These are phyloP conservation scores for Chrysopa pallens DNA, from an alignment of 1,140 invertebrate genomes.

Conservation along the genomic window DNA sequence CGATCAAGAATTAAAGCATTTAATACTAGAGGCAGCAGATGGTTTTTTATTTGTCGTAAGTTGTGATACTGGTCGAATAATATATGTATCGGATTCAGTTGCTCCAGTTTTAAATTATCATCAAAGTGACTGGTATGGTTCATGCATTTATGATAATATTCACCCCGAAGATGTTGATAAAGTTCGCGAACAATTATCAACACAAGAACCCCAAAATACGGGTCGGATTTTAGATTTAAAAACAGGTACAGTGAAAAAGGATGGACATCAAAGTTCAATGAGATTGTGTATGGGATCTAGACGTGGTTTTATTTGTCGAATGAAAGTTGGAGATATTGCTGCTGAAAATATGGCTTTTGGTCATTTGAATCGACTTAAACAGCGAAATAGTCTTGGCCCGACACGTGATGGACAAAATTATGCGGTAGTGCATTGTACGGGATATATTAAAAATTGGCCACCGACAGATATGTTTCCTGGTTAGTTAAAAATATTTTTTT, in stretches of 20 bases:
- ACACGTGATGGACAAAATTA: constrained; percentile 86
- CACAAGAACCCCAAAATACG: constrained; percentile 78
- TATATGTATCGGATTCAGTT: constrained; percentile 94
- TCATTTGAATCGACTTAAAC: constrained; percentile 69
- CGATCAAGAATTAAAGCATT: constrained; percentile 92
- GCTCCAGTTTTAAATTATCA: constrained; percentile 80
- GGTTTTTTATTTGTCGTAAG: constrained; percentile 94
- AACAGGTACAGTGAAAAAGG: constrained; percentile 92
- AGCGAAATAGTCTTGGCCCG: constrained; percentile 86
- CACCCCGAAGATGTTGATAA: constrained; percentile 96
- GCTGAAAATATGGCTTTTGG: constrained; percentile 56
- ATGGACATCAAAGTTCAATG: constrained; percentile 88
- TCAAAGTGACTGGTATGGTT: constrained; percentile 86
- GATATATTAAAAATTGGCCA: constrained; percentile 99
- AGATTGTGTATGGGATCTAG: constrained; percentile 89
- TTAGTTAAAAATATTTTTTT: constrained; percentile 39
- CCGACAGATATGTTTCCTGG: constrained; percentile 66
- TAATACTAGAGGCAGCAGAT: constrained; percentile 95
- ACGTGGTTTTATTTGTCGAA: constrained; percentile 90
- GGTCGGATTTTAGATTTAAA: constrained; percentile 89
- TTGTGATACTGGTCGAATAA: constrained; percentile 84
- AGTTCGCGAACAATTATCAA: constrained; percentile 86
- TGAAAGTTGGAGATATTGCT: constrained; percentile 77
- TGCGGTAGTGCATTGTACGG: constrained; percentile 97
- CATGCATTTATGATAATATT: constrained; percentile 79